Conservation (phyloP, 2,113 vertebrate genomes). For the Budorcas taxicolor region DNA sequence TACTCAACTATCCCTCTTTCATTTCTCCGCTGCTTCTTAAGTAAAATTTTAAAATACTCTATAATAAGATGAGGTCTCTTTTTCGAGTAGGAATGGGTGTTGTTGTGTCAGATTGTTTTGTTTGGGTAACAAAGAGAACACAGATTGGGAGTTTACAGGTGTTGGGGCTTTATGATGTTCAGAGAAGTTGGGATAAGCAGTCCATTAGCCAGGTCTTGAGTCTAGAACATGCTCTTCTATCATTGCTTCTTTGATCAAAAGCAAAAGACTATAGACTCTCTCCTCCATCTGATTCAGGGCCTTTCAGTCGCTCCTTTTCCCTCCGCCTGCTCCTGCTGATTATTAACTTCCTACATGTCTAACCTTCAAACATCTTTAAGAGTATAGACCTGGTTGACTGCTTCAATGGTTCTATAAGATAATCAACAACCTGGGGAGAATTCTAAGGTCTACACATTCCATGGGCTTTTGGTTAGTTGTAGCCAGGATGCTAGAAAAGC, state of each 20-base stretch:
- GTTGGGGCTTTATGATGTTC: neutral
- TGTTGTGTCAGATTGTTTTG: neutral
- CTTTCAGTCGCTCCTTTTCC: neutral
- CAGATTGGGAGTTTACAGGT: neutral
- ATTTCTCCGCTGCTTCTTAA: neutral
- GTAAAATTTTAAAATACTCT: neutral
- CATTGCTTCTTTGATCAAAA: rapidly evolving
- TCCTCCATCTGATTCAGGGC: neutral
- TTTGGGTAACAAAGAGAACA: neutral
- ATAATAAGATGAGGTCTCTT: neutral
- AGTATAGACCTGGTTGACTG: neutral
- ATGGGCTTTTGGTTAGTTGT: neutral
- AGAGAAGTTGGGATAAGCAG: neutral
- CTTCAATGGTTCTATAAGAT: neutral
- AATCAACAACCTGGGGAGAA: neutral
- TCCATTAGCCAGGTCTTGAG: no score
- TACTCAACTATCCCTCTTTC: neutral
- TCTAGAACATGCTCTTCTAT: neutral
- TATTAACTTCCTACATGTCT: neutral
- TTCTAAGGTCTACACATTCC: neutral
- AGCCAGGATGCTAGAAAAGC: neutral
- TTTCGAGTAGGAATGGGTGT: neutral
- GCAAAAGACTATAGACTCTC: neutral
- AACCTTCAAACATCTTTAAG: neutral
- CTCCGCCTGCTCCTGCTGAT: neutral